Base-by-base conservation (phyloP, 2,797 vertebrate genomes). In the Cynopterus sphinx region DNA sequence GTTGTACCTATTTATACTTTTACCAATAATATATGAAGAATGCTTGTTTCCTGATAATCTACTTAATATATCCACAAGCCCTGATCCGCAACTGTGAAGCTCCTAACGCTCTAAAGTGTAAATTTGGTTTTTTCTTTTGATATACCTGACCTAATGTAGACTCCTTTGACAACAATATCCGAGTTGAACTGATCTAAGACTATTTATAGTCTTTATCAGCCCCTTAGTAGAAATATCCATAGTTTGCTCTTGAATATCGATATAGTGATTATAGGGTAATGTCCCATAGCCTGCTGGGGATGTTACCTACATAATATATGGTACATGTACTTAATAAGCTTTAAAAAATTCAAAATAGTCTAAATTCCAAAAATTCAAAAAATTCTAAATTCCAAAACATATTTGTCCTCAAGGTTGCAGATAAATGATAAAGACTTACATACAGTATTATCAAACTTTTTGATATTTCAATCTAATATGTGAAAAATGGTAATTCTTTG, bases 131-230 rank as follows among this genome's bases (percentile, higher is more conserved):
- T 46, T 71, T 61, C 24, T 53, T 75, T 78, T 71, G 39, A 65
- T 82, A 90, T 57, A 68, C n/a, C 22, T 95, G 26, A 63, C 39
- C 51, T 78, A 43, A 88, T 6, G 31, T 70, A 49, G 17, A 61
- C 24, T 79, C 28, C 89, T 71, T 16, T 89, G 21, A 91, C 4
- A 91, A 49, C 36, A 94, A 78, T 83, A 93, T 68, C 21, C 87
- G 63, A 95, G 43, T 26, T 87, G 53, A 81, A 83, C 10, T 87
- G 63, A 95, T 33, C 53, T 87, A 84, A 94, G 22, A 65, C n/a
- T 90, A 55, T 43, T 83, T 86, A 57, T 12, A 68, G 16, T 79
- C 9, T 61, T 43, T 81, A 61, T 55, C 63, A 83, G 70, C 2
- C 15, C 7, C 19, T 79, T 22, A 36, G 26, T 46, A 36, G 84